These are phyloP conservation scores for Poeciliopsis paucimaculata DNA, from an alignment of 2,797 vertebrate species.

Conservation along the genomic window DNA sequence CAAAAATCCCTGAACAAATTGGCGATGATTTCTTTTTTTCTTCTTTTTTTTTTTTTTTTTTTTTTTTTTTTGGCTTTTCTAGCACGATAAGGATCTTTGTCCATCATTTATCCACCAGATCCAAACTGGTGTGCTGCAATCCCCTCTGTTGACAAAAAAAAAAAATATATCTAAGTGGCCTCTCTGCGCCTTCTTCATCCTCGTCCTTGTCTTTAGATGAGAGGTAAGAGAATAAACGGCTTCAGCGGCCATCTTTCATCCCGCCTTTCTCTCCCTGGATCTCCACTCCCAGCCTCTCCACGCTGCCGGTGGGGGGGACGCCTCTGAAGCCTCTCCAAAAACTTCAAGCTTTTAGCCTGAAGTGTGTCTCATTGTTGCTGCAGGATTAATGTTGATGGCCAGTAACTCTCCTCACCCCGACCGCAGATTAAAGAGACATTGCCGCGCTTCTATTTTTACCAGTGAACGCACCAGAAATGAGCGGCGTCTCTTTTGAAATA, in stretches of 20 bases:
- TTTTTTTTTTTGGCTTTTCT: not conserved
- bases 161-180: constrained; percentile 54
- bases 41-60: not conserved
- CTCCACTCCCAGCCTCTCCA: constrained; percentile 30
- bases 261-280: constrained; percentile 41
- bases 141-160: constrained; percentile 43
- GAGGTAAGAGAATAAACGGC: constrained; percentile 46
- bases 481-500: constrained; percentile 51
- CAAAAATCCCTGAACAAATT: not conserved
- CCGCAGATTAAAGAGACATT: constrained; percentile 55
- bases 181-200: constrained; percentile 57
- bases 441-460: constrained; percentile 62
- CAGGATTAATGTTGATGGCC: constrained; percentile 59
- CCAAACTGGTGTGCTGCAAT: constrained; percentile 9
- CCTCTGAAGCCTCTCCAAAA: constrained; percentile 27
- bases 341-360: constrained; percentile 51
- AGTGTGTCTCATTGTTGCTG: constrained; percentile 32
- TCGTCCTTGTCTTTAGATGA: constrained; percentile 41
- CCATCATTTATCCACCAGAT: constrained; percentile 14
- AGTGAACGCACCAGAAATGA: constrained; percentile 44
- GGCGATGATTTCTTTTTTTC: not conserved
- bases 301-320: constrained; percentile 30
- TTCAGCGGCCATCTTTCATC: constrained; percentile 40
- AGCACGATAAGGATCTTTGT: not conserved
- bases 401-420: constrained; percentile 19